Conservation (phyloP, 2,113 vertebrate genomes). For the Puntigrus tetrazona region DNA sequence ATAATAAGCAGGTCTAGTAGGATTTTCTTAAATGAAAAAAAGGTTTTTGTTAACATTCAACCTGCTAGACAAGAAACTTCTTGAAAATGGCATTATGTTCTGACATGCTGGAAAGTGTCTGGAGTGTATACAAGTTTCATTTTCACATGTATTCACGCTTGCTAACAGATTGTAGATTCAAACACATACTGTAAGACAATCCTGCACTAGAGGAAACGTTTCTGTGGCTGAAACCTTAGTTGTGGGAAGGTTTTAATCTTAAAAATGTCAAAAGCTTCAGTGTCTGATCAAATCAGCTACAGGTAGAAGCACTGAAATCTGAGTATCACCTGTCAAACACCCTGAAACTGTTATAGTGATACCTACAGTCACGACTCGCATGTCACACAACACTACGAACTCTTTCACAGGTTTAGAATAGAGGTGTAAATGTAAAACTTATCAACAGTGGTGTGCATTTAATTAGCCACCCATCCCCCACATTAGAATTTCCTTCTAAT, state of each 20-base stretch:
- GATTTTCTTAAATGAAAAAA: not conserved
- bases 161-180: not conserved
- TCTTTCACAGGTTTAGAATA: not conserved
- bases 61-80: not conserved
- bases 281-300: not conserved
- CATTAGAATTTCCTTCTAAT: not conserved
- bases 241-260: not conserved
- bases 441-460: not conserved
- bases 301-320: not conserved
- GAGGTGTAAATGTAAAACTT: too few relatives aligned
- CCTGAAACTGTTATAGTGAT: not conserved
- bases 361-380: not conserved
- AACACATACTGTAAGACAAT: not conserved
- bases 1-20: not conserved
- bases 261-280: not conserved
- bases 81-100: not conserved
- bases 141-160: not conserved
- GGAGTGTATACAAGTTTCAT: not conserved
- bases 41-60: not conserved
- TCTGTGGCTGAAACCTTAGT: not conserved
- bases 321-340: slow-evolving; percentile 3
- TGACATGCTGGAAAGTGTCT: not conserved
- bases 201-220: not conserved
- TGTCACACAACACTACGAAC: not conserved
- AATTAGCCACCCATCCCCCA: not conserved